Evolutionary conservation across 2,113 vertebrate genomes (phyloP).

Genomic region (Phylloscopus whistleri): DNA sequence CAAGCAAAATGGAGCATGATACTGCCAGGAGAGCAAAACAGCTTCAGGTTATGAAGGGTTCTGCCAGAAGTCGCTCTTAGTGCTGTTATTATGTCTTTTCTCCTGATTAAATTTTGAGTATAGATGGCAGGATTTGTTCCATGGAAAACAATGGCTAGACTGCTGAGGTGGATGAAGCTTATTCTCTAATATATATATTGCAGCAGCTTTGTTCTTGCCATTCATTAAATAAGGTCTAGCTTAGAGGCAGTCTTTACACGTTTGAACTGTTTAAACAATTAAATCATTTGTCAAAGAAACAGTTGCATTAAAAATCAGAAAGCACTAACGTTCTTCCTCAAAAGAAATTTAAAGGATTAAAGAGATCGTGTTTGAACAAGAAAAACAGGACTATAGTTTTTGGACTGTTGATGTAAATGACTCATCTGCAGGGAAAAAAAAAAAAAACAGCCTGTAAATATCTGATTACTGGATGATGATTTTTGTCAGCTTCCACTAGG

Average conservation of each 20-base stretch:
- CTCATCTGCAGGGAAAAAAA: neutral
- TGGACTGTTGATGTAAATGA: neutral
- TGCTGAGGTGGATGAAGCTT: neutral
- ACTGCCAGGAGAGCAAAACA: neutral
- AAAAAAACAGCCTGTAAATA: neutral
- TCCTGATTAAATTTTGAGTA: neutral
- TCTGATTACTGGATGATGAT: neutral
- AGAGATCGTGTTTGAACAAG: neutral
- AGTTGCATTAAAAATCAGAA: neutral
- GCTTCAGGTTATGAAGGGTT: neutral
- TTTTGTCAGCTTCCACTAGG: neutral
- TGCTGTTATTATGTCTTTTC: neutral
- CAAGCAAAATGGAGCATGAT: neutral
- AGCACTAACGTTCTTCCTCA: neutral
- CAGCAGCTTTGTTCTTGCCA: neutral
- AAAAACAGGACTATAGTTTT: neutral
- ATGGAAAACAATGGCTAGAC: neutral
- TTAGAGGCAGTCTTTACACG: neutral
- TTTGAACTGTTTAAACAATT: constrained; percentile 5
- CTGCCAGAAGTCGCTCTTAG: neutral
- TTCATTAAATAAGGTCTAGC: neutral
- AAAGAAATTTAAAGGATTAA: neutral
- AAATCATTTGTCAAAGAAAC: neutral
- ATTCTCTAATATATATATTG: neutral
- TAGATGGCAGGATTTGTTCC: neutral